Evolutionary conservation across 2,888 invertebrate species (phyloP).

Genomic region (Aphrophora alni): DNA sequence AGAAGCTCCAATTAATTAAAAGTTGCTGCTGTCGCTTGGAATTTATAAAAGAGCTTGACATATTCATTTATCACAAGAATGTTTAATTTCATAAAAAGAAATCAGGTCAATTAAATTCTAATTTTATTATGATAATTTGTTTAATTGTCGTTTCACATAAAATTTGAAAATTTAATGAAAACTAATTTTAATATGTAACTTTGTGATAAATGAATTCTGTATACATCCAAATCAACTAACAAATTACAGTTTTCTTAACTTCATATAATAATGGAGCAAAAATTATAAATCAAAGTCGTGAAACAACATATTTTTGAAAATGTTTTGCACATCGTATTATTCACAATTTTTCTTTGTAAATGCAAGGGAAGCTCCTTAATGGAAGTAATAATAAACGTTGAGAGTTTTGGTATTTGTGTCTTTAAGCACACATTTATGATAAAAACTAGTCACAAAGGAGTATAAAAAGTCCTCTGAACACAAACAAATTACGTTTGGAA

Average conservation of each 20-base stretch:
- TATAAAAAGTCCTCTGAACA: constrained; percentile 36
- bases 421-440: constrained; percentile 9
- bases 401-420: constrained; percentile 27
- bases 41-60: not conserved
- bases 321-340: constrained; percentile 11
- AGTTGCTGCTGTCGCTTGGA: no score
- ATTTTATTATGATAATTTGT: not conserved
- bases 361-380: constrained; percentile 41
- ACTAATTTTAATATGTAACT: constrained; percentile 22
- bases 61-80: constrained; percentile 39
- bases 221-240: not conserved
- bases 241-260: not conserved
- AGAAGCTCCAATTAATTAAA: no score
- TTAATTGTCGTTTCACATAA: not conserved
- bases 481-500: constrained; percentile 28
- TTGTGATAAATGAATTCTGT: constrained; percentile 40
- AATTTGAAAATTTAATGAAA: not conserved
- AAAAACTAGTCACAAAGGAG: constrained; percentile 32
- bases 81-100: constrained; percentile 18
- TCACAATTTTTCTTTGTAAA: constrained; percentile 33
- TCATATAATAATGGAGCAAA: not conserved
- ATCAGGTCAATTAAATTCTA: not conserved
- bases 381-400: constrained; percentile 32
- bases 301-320: not conserved
- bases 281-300: not conserved